A percentile compares a stretch with the other conserved stretches of the same genome.
Conservation (phyloP, 2,888 invertebrate genomes). For the Cerastis rubricosa region DNA sequence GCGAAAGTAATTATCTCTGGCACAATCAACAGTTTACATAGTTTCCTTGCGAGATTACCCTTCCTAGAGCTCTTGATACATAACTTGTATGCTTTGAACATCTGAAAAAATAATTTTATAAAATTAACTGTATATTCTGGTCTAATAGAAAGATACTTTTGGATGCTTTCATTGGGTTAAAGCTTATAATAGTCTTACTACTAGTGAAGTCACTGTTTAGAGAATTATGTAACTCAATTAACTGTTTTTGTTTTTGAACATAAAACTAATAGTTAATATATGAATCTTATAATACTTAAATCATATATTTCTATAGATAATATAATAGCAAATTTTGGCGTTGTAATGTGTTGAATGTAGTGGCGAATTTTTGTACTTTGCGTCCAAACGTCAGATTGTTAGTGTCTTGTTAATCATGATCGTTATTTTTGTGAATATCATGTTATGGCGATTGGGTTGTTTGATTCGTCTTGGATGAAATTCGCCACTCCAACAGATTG, state of each 20-base stretch:
- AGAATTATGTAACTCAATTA: constrained; percentile 51
- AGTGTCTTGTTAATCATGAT: constrained; percentile 46
- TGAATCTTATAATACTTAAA: constrained; percentile 59
- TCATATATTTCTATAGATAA: constrained; percentile 62
- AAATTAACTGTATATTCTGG: constrained; percentile 55
- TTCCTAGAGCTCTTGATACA: constrained; percentile 38
- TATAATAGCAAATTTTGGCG: constrained; percentile 49
- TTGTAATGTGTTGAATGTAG: constrained; percentile 49
- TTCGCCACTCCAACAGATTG: constrained; percentile 40
- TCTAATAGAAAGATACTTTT: constrained; percentile 55
- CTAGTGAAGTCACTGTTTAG: constrained; percentile 60
- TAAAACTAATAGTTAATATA: constrained; percentile 55
- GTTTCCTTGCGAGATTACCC: constrained; percentile 32
- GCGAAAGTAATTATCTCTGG: constrained; percentile 46
- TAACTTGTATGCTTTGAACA: constrained; percentile 34
- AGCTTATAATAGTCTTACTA: constrained; percentile 53
- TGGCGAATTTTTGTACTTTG: constrained; percentile 35
- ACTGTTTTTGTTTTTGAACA: constrained; percentile 51
- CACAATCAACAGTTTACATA: constrained; percentile 32
- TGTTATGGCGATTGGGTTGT: constrained; percentile 44
- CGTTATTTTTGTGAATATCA: constrained; percentile 52
- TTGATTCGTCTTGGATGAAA: constrained; percentile 29
- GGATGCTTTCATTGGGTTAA: constrained; percentile 56
- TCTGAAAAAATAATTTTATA: constrained; percentile 32
- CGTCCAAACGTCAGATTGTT: constrained; percentile 31